Evolutionary conservation across 2,888 invertebrate species (phyloP), one percentile per base, ranked within the genome.

Genomic region (Nineta flava): DNA sequence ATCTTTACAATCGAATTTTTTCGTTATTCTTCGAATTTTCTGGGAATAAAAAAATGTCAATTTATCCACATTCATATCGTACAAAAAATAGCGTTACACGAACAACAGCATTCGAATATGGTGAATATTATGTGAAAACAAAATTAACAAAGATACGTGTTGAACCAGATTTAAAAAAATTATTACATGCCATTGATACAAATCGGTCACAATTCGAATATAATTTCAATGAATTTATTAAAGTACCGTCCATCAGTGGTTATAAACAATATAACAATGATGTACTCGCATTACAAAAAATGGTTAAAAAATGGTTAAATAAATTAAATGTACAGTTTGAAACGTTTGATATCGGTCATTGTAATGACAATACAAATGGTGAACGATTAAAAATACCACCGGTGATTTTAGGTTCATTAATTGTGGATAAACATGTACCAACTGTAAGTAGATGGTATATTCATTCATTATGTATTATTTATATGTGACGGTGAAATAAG

Each of bases 111-210:
- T 55, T 59, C 1, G 56, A 56, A 12, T 68, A 68, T 50, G 67
- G 68, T 1, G 62, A 63, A 48, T 65, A 64, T 50, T 64, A 61
- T 52, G 61, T 59, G 3, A 55, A 55, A 6, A 52, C 53, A 41
- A 55, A 55, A 6, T 52, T 53, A 41, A 60, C 58, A 46, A 65
- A 65, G 56, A 63, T 68, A 9, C 54, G 55, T 32, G 62, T 70
- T 51, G 64, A 67, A 48, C 63, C 65, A 6, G 53, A 57, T 2
- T 55, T 71, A 26, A 50, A 65, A 13, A 63, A 62, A 53, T 60
- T 69, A 50, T 59, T 67, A 38, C 67, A 67, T 51, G 63, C 62
- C 51, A 59, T 70, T 21, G 70, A 70, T 55, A 60, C 62, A 2
- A 60, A 64, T 46, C 57, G 58, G 26, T 53, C 57, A 44, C 51